Evolutionary conservation across 1,140 invertebrate genomes (phyloP).

Genomic region (Ephestia elutella): DNA sequence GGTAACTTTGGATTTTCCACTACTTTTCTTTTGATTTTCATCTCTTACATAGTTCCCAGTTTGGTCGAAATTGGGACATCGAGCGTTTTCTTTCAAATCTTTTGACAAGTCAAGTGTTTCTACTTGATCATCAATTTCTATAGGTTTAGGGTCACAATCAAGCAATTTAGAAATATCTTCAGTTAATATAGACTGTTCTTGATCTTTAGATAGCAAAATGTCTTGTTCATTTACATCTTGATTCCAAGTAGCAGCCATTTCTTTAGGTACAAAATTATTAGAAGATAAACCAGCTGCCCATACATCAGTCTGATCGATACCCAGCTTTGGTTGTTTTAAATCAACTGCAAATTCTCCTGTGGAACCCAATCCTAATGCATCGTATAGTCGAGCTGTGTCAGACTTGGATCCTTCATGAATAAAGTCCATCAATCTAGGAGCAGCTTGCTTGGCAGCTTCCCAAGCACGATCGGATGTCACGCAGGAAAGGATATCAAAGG

Average conservation of each 20-base stretch:
- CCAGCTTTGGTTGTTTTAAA: constrained; percentile 40
- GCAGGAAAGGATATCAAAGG: constrained; percentile 52
- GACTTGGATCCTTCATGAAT: constrained; percentile 64
- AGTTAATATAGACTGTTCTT: constrained; percentile 28
- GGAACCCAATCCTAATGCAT: constrained; percentile 49
- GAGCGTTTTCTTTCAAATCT: constrained; percentile 36
- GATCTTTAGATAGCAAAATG: constrained; percentile 22
- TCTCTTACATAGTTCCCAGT: constrained; percentile 55
- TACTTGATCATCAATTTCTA: constrained; percentile 33
- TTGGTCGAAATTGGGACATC: constrained; percentile 61
- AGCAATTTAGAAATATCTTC: constrained; percentile 34
- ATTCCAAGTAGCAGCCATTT: constrained; percentile 41
- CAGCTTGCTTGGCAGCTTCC: constrained; percentile 71
- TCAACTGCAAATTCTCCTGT: constrained; percentile 41
- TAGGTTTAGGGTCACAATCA: constrained; percentile 30
- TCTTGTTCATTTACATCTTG: constrained; percentile 29
- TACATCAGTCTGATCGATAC: constrained; percentile 30
- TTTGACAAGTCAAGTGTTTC: constrained; percentile 29
- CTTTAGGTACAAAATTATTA: constrained; percentile 32
- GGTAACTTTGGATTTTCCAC: constrained; percentile 44
- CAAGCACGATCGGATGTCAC: constrained; percentile 66
- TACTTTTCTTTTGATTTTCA: constrained; percentile 52
- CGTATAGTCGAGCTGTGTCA: constrained; percentile 60
- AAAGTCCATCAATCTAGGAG: constrained; percentile 67
- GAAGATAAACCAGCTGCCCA: constrained; percentile 34